A percentile compares a stretch with the other conserved stretches of the same genome.
phyloP scores from a whole-genome alignment of 2,888 invertebrate species.

The Drosophila suboccidentalis region DNA sequence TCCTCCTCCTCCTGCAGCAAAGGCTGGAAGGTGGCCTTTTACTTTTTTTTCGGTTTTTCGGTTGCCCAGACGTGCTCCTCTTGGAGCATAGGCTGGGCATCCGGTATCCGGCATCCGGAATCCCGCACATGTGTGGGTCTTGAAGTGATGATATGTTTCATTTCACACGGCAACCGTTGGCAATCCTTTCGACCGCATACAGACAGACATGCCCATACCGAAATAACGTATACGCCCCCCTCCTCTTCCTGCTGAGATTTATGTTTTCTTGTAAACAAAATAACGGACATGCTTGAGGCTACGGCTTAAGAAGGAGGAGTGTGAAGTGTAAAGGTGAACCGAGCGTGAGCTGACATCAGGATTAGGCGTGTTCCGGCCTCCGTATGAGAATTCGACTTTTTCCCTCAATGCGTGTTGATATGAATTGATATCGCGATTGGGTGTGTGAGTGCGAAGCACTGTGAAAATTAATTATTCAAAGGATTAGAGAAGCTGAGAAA shows the following conservation, averaged over 20 bases:
- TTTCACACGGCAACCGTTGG: slow-evolving; percentile 74
- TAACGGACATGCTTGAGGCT: slow-evolving; percentile 75
- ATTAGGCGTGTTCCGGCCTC: slow-evolving; percentile 54
- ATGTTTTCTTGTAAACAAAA: slow-evolving; percentile 80
- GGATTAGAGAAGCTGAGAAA: slow-evolving; percentile 40
- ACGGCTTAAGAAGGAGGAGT: slow-evolving; percentile 36
- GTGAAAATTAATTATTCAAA: slow-evolving; percentile 71
- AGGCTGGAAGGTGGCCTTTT: slow-evolving; percentile 26
- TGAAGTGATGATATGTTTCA: slow-evolving; percentile 82
- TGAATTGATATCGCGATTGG: slow-evolving; percentile 16
- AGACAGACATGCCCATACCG: slow-evolving; percentile 60
- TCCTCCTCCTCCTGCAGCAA: neutral
- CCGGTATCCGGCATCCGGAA: slow-evolving; percentile 35
- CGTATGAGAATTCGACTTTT: slow-evolving; percentile 49
- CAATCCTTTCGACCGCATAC: slow-evolving; percentile 79
- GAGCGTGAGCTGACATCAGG: slow-evolving; percentile 63
- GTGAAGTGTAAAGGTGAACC: slow-evolving; percentile 43
- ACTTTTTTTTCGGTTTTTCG: slow-evolving; percentile 15
- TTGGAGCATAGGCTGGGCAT: slow-evolving; percentile 38
- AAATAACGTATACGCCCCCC: slow-evolving; percentile 27
- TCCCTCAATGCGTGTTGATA: slow-evolving; percentile 49
- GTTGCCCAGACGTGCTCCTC: slow-evolving; percentile 50
- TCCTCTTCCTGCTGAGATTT: slow-evolving; percentile 65
- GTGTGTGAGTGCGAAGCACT: slow-evolving; percentile 21
- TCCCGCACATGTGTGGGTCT: slow-evolving; percentile 60